Evolutionary conservation across 2,797 vertebrate species (phyloP).

Genomic region (Oreonectes daqikongensis): DNA sequence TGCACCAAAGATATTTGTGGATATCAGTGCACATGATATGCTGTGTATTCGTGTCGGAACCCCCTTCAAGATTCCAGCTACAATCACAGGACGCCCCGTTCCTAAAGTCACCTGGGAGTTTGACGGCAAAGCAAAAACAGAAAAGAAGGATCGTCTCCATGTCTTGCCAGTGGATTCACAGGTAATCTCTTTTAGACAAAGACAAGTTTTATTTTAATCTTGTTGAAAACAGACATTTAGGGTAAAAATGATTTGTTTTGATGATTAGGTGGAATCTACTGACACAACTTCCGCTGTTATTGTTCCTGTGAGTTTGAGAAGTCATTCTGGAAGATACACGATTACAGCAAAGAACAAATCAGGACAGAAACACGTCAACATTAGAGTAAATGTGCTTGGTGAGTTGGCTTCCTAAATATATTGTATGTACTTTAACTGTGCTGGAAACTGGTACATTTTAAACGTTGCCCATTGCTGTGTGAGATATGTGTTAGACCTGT

Average conservation of each 20-base stretch:
- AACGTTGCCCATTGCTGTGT: too few relatives aligned
- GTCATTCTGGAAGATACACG: slow-evolving; percentile 92
- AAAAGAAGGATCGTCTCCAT: slow-evolving; percentile 90
- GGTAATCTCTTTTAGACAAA: slow-evolving; percentile 72
- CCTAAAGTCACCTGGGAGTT: slow-evolving; percentile 97
- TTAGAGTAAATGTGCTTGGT: slow-evolving; percentile 96
- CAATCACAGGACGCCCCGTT: slow-evolving; percentile 87
- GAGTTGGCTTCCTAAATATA: slow-evolving; percentile 54
- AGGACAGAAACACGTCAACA: slow-evolving; percentile 90
- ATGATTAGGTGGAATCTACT: slow-evolving; percentile 85
- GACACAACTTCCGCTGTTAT: slow-evolving; percentile 85
- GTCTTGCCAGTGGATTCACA: slow-evolving; percentile 90
- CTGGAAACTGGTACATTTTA: not conserved
- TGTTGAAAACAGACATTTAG: not conserved
- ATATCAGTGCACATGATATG: slow-evolving; percentile 85
- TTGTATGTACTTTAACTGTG: not conserved
- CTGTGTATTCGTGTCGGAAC: slow-evolving; percentile 85
- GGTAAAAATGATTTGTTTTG: slow-evolving; percentile 19
- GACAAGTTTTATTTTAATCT: slow-evolving; percentile 24
- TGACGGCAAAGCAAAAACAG: slow-evolving; percentile 89
- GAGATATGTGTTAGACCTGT: too few relatives aligned
- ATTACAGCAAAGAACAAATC: slow-evolving; percentile 98
- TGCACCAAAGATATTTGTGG: slow-evolving; percentile 86
- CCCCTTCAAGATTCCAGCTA: slow-evolving; percentile 88
- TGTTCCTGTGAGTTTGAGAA: slow-evolving; percentile 86